Conservation (phyloP, 2,113 vertebrate species). For the Stictonetta naevosa region DNA sequence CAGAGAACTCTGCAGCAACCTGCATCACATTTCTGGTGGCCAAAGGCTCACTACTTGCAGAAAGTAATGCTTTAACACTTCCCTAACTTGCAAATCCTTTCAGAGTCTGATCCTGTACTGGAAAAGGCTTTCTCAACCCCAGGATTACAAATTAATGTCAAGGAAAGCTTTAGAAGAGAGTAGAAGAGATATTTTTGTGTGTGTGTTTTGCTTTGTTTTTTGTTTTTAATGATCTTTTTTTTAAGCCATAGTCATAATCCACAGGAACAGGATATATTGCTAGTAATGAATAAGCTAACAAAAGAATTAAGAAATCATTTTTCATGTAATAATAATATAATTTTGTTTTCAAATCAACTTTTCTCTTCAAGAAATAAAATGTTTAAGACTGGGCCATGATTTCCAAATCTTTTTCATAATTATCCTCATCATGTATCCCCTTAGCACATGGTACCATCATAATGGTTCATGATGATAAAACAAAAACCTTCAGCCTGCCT, state of each 20-base stretch:
- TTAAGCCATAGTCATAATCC: not conserved
- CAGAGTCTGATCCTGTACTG: not conserved
- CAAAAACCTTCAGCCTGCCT: not conserved
- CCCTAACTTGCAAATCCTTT: not conserved
- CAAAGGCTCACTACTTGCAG: not conserved
- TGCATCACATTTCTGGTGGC: not conserved
- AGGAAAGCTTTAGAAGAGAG: not conserved
- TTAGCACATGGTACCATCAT: not conserved
- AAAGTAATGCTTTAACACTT: not conserved
- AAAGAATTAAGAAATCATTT: not conserved
- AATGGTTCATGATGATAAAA: not conserved
- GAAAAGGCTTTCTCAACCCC: not conserved
- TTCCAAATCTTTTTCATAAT: not conserved
- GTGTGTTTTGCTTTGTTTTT: not conserved
- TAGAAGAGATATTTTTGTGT: too few relatives aligned
- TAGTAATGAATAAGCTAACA: not conserved
- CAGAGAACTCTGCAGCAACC: not conserved
- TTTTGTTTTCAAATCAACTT: not conserved
- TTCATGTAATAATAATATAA: not conserved
- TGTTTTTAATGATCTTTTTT: not conserved
- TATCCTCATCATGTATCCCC: not conserved
- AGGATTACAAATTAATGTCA: not conserved
- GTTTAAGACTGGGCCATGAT: not conserved
- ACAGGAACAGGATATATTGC: not conserved
- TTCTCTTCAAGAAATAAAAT: not conserved